Conservation (phyloP, 2,888 invertebrate species). For the Pilophorus perplexus region DNA sequence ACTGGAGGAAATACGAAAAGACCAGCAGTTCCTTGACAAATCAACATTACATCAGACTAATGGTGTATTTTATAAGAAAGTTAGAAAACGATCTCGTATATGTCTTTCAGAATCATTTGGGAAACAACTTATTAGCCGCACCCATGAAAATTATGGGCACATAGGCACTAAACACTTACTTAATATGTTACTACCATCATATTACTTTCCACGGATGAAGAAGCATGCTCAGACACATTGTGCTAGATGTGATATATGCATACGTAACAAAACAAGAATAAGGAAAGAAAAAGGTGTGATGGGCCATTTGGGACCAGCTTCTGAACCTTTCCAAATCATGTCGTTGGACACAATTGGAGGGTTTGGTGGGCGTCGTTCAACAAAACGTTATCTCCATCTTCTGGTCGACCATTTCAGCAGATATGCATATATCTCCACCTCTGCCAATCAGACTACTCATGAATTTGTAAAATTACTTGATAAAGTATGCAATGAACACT, state of each 20-base stretch:
- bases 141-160: constrained; percentile 24
- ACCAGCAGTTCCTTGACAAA: constrained; percentile 28
- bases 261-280: constrained; percentile 50
- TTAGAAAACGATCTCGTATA: constrained; percentile 34
- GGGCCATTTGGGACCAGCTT: constrained; percentile 49
- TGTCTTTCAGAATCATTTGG: constrained; percentile 18
- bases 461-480: constrained; percentile 48
- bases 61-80: neutral
- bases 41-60: too few species aligned
- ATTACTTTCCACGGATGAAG: constrained; percentile 33
- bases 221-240: constrained; percentile 47
- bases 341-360: constrained; percentile 39
- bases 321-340: neutral
- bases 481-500: neutral
- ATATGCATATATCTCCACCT: constrained; percentile 49
- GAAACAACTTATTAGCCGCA: constrained; percentile 13
- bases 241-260: constrained; percentile 48
- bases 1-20: constrained; percentile 39
- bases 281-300: constrained; percentile 47
- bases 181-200: neutral
- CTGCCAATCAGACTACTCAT: constrained; percentile 48
- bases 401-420: constrained; percentile 49
- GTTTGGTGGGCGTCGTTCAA: constrained; percentile 48
- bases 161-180: constrained; percentile 20
- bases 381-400: constrained; percentile 50